These are phyloP conservation scores for Sinotaia quadrata DNA, from an alignment of 2,888 invertebrate species.

Conservation along the genomic window DNA sequence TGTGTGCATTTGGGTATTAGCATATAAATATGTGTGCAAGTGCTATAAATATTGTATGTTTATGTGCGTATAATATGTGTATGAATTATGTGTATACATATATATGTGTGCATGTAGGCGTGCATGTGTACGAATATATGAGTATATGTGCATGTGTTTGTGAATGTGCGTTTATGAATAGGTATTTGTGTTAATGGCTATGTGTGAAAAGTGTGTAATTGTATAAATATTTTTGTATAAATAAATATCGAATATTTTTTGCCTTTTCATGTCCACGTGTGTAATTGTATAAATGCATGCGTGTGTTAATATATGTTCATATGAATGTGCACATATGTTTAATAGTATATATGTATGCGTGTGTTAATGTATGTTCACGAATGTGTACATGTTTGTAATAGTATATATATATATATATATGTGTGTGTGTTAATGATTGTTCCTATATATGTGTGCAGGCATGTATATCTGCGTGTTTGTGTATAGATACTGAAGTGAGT, in stretches of 20 bases:
- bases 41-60: neutral
- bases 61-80: conserved; percentile 13
- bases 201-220: neutral
- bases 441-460: no score
- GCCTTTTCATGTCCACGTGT: neutral
- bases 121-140: neutral
- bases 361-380: no score
- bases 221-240: neutral
- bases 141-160: conserved; percentile 1
- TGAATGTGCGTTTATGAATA: neutral
- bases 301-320: no score
- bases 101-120: neutral
- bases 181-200: neutral
- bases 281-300: neutral
- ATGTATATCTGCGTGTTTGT: no score
- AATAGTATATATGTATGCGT: no score
- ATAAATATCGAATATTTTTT: neutral
- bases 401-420: no score
- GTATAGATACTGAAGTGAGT: no score
- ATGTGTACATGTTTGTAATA: no score
- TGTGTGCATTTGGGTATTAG: neutral
- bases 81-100: neutral
- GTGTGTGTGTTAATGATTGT: no score
- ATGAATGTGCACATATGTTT: no score
- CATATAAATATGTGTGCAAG: conserved; percentile 2